A percentile compares a stretch with the other conserved stretches of the same genome.
phyloP scores from a whole-genome alignment of 2,113 vertebrate species.

The Sander lucioperca region DNA sequence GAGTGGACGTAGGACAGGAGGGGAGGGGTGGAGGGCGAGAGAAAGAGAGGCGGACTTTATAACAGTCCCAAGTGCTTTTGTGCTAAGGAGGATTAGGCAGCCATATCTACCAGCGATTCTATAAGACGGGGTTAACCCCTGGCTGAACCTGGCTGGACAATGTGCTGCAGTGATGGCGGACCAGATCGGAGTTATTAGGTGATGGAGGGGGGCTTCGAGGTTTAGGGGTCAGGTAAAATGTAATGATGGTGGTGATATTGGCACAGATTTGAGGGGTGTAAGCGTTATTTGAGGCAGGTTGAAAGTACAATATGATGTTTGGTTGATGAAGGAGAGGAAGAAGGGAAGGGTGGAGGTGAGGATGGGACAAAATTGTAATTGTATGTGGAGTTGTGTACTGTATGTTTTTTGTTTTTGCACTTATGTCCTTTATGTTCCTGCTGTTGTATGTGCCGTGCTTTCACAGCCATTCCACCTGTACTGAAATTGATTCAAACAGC shows the following conservation, averaged over 20 bases:
- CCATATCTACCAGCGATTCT: conserved; percentile 80
- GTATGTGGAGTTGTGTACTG: too few relatives aligned
- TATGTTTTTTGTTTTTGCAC: too few relatives aligned
- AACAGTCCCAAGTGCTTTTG: conserved; percentile 83
- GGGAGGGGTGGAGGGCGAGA: neutral
- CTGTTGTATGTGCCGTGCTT: too few relatives aligned
- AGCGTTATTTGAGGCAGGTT: neutral
- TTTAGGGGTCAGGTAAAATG: conserved; percentile 31
- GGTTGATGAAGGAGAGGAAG: neutral
- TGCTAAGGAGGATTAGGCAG: conserved; percentile 85
- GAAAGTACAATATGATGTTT: neutral
- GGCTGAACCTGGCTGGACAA: conserved; percentile 81
- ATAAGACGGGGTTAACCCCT: conserved; percentile 85
- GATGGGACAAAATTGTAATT: too few relatives aligned
- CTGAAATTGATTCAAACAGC: too few relatives aligned
- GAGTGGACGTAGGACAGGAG: neutral
- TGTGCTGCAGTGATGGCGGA: conserved; percentile 61
- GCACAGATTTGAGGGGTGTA: neutral
- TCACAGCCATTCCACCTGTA: too few relatives aligned
- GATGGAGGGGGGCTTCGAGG: neutral
- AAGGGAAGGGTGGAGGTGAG: neutral
- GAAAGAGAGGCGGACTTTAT: conserved; percentile 71
- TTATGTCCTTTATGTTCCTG: too few relatives aligned
- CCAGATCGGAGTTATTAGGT: conserved; percentile 19
- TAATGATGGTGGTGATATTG: neutral